Evolutionary conservation across 2,113 vertebrate species (phyloP).

Genomic region (Chionodraco myersi): DNA sequence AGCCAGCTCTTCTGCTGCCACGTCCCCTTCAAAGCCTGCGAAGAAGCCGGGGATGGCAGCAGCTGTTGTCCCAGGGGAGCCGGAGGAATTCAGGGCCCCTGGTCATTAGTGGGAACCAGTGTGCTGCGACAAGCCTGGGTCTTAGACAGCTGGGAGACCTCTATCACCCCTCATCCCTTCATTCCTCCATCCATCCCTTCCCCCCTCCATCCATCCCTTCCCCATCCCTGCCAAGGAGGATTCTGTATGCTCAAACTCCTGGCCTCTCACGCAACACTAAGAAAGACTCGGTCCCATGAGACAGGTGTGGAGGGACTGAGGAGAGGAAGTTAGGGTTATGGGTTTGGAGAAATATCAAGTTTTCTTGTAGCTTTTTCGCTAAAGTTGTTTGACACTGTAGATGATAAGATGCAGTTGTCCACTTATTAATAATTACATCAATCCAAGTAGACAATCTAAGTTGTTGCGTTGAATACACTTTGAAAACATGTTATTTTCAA

Average conservation of each 20-base stretch:
- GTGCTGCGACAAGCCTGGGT: conserved; percentile 67
- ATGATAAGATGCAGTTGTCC: background rate
- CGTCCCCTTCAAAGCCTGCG: conserved; percentile 77
- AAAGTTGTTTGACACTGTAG: background rate
- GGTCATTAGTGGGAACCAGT: conserved; percentile 83
- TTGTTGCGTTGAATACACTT: background rate
- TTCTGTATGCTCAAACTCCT: conserved; percentile 34
- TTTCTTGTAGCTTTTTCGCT: background rate
- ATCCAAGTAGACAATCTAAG: background rate
- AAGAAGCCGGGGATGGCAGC: conserved; percentile 76
- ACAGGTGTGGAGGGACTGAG: background rate
- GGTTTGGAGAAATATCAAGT: conserved; percentile 13
- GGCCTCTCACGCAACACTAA: background rate
- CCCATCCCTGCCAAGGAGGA: conserved; percentile 38
- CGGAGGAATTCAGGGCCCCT: conserved; percentile 70
- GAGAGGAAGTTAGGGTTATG: conserved; percentile 5
- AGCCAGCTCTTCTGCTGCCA: conserved; percentile 71
- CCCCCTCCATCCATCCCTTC: conserved; percentile 34
- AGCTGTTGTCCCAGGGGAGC: conserved; percentile 81
- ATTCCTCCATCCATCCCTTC: conserved; percentile 42
- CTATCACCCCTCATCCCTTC: conserved; percentile 54
- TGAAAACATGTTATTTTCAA: background rate
- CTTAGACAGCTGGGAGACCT: conserved; percentile 77
- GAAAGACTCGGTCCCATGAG: background rate
- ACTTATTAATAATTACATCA: background rate